phyloP scores from a whole-genome alignment of 2,113 vertebrate genomes.

The Pyrgilauda ruficollis region DNA sequence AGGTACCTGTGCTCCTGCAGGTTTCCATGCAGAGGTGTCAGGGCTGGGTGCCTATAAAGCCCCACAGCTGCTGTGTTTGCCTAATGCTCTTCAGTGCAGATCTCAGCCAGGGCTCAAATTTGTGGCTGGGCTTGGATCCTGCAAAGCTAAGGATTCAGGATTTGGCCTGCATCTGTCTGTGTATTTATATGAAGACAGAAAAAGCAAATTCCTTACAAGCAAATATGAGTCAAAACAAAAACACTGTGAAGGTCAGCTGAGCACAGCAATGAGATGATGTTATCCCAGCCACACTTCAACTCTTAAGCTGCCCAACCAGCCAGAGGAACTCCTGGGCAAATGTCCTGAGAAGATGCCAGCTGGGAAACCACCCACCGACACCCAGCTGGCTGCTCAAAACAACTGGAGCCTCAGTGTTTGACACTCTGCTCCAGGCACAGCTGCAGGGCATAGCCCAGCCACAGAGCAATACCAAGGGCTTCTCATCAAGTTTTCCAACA shows the following conservation, averaged over 20 bases:
- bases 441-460: slow-evolving; percentile 4
- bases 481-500: background rate
- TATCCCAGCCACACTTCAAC: slow-evolving; percentile 19
- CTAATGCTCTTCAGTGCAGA: background rate
- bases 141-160: background rate
- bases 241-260: slow-evolving; percentile 47
- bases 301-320: background rate
- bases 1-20: background rate
- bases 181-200: slow-evolving; percentile 37
- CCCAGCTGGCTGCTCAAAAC: slow-evolving; percentile 59
- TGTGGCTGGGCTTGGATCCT: slow-evolving; percentile 19
- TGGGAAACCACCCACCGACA: slow-evolving; percentile 50
- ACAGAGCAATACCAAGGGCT: background rate
- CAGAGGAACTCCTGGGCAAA: background rate
- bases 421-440: slow-evolving; percentile 15
- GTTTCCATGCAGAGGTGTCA: background rate
- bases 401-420: slow-evolving; percentile 19
- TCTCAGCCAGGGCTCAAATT: background rate
- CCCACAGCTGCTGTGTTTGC: background rate
- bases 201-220: slow-evolving; percentile 43
- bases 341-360: slow-evolving; percentile 48
- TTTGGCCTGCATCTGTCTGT: slow-evolving; percentile 6
- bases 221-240: slow-evolving; percentile 63
- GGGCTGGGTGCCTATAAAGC: background rate
- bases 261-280: slow-evolving; percentile 18